Base-by-base conservation (phyloP, 1,140 invertebrate species). In the Catajapyx aquilonaris region DNA sequence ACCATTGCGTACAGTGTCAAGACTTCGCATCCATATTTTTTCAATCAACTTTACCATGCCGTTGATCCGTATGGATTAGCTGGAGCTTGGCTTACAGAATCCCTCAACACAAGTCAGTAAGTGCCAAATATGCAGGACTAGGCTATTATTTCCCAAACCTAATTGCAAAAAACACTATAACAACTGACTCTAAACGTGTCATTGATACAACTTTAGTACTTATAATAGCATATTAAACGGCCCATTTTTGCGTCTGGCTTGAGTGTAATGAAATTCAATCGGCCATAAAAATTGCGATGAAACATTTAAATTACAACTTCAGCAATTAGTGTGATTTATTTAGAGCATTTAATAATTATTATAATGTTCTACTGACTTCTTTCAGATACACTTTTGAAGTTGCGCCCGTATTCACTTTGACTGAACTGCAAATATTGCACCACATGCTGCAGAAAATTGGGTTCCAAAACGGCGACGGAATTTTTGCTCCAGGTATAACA, bases 91-190 rank as follows among this genome's bases (percentile, higher is more conserved):
- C 56, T 83, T 18, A 65, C 75, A 2, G 77, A 81, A 41, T 69
- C 72, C 3, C 62, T 81, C 37, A 84, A 81, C 47, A 77, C 77
- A 5, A 78, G 76, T 57, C 69, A 76, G 75, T 80, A 64, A 66
- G 60, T 38, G 22, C 31, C 7, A 19, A 35, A 15, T 34, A 32
- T 20, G 21, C 20, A 11, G 15, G 11, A 21, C n/a, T n/a, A n/a
- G n/a, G n/a, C n/a, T n/a, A n/a, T n/a, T n/a, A n/a, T n/a, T n/a
- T n/a, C n/a, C n/a, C n/a, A n/a, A n/a, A n/a, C n/a, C n/a, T n/a
- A n/a, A n/a, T n/a, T n/a, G n/a, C n/a, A n/a, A n/a, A n/a, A 34
- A 11, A 17, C 21, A 10, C 7, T 40, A 22, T 33, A n/a, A 34
- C 34, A 34, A 13, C 25, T 33, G n/a, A n/a, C 31, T 25, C 7